Base-by-base conservation (phyloP, 2,888 invertebrate species). In the Clistopyga incitator region DNA sequence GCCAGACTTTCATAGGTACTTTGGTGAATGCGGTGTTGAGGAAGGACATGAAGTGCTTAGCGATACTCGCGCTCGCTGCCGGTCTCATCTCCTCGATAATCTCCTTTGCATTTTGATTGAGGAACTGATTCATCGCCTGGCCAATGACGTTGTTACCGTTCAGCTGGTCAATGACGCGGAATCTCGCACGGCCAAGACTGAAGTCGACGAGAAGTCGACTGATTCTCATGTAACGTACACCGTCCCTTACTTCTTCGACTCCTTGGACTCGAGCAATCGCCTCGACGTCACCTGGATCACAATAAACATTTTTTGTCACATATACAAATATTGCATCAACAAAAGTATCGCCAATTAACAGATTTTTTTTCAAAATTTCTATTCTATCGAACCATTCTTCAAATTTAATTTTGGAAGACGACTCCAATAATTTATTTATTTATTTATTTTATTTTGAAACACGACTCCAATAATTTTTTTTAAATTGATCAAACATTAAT, bases 61-160 rank as follows among this genome's bases (percentile, higher is more conserved):
- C 95, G 87, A 97, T 96, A 85, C 96, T 95, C 10, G 94, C 93
- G 2, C 96, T 95, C 0, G 97, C 97, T 0, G 97, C 96, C 2
- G 97, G 97, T 89, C 96, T 95, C 96, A 97, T 97, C 94, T 97
- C 97, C 78, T 96, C 96, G 85, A 97, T 96, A 87, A 97, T 96
- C 91, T 97, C 97, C 65, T 96, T 95, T 0, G 96, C 95, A 89
- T 97, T 97, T 92, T 96, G 96, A 93, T 97, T 97, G 84, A 97
- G 93, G 92, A 97, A 97, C 91, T 97, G 97, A 92, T 97, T 97
- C 95, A 97, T 97, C 0, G 97, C 97, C 91, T 97, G 94, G 95
- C 97, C 97, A 88, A 97, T 96, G 78, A 97, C 95, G 87, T 96
- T 96, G 89, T 96, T 96, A 70, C 96, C 95, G 92, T 97, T 97